A percentile compares a stretch with the other conserved stretches of the same genome.
phyloP scores from a whole-genome alignment of 2,797 vertebrate species.

The Hypotaenidia okinawae region DNA sequence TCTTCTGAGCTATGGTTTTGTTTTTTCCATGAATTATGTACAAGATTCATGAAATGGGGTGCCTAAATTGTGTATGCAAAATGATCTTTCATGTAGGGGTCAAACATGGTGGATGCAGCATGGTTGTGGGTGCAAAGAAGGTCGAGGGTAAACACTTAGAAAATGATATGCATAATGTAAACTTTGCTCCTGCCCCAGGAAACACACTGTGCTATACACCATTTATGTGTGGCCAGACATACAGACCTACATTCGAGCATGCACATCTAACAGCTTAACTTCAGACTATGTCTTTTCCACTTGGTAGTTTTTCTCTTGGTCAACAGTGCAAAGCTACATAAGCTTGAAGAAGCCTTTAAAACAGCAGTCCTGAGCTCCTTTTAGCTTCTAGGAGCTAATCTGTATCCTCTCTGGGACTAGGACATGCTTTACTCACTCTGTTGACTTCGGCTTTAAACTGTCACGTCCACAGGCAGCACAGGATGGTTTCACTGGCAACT shows the following conservation, averaged over 20 bases:
- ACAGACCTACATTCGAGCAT: not conserved
- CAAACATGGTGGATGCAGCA: not conserved
- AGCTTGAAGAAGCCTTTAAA: not conserved
- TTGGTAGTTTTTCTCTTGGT: not conserved
- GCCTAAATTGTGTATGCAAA: not conserved
- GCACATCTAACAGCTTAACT: not conserved
- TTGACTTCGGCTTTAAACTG: not conserved
- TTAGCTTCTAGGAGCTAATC: not conserved
- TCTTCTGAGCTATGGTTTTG: not conserved
- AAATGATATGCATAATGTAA: not conserved
- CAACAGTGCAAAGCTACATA: not conserved
- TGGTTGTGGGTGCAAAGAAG: not conserved
- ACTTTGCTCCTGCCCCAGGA: not conserved
- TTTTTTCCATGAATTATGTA: not conserved
- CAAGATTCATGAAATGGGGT: not conserved
- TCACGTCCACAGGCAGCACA: too few species aligned
- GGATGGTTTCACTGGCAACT: not conserved
- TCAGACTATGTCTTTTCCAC: not conserved
- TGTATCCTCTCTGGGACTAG: not conserved
- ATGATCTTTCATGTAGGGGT: not conserved
- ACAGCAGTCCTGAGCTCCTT: not conserved
- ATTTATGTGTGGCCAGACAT: not conserved
- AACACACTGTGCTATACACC: not conserved
- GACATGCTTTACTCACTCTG: not conserved
- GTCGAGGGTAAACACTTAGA: not conserved